Evolutionary conservation across 1,140 invertebrate genomes (phyloP), one percentile per base, ranked within the genome.

Genomic region (Lordiphosa clarofinis): DNA sequence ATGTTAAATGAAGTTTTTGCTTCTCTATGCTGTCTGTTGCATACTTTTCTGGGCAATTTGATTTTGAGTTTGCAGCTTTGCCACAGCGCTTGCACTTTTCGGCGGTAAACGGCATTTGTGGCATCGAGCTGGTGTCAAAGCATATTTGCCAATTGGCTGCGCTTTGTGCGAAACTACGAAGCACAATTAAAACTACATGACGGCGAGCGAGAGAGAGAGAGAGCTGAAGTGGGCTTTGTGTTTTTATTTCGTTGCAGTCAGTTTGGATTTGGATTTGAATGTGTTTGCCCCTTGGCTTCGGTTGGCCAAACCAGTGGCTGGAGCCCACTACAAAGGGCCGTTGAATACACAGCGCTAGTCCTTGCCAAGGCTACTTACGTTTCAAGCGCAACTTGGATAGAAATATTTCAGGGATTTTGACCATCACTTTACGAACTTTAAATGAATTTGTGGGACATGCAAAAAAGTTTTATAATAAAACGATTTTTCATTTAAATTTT

Each of bases 81-180:
- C 38, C 21, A 39, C 35, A 15, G 24, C 42, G 31, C 21, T 24
- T 28, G 3, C 21, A 21, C 21, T 44, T 35, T 63, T 46, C 43
- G 12, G 31, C 43, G 11, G 43, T 33, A 31, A 33, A 46, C 43
- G 31, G 24, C 11, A n/a, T 9, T 28, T 31, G 24, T 28, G 24
- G 24, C 24, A 3, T 21, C 28, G 13, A 28, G 21, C 31, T 37
- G 31, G 60, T 63, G 60, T 63, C 60, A 68, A 68, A 68, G 65
- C 65, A 68, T 68, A 68, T 68, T 68, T 68, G 64, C 48, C 65
- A 60, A 68, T 68, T 68, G 64, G 65, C 48, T 60, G 56, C 48
- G 37, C 65, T 59, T 53, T 68, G 64, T 68, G 37, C 31, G 7
- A 10, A 33, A 31, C 43, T 21, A 21, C 21, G 21, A 21, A 8